Base-by-base conservation (phyloP, 2,888 invertebrate species). In the Drosophila anceps region DNA sequence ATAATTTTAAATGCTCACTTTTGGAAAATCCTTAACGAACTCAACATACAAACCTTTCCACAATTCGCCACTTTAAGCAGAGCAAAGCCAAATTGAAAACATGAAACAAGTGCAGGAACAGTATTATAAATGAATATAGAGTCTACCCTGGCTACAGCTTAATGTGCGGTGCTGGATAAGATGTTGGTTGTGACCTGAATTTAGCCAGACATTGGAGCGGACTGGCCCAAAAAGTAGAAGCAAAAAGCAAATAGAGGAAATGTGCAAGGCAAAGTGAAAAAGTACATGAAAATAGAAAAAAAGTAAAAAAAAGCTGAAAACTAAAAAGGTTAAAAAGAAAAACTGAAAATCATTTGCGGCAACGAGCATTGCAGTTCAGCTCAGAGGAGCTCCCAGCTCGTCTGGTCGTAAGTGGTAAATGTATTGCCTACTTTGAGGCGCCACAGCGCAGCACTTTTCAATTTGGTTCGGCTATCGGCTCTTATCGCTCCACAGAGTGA, bases 391-490 rank as follows among this genome's bases (percentile, higher is more conserved):
- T 39, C 20, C n/a, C 54, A 37, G 37, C 39, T 31, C 43, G 67
- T 13, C 29, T 24, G 41, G 59, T 43, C 53, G 68, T 43, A 50
- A 59, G 73, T 58, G 61, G 76, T 53, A 76, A 76, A 81, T 76
- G 66, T 79, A 72, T 86, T 79, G 87, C 82, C 84, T 87, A 87
- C 74, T 79, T 85, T 73, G 57, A 43, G 82, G 69, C 84, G 81
- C 76, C 83, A 61, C 54, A 24, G 63, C 53, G 79, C 69, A 64
- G 88, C 76, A 88, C 71, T 84, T 84, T 84, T 84, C 88, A 84
- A 84, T 84, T 84, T 88, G 79, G 84, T 78, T 82, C 29, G 68
- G 72, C 83, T 80, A 87, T 88, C 81, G 83, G 61, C 64, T 69
- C 75, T 79, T 77, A 77, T 79, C 76, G 80, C 80, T 64, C 63